Base-by-base conservation (phyloP, 1,140 invertebrate genomes). In the Bombus breviceps region DNA sequence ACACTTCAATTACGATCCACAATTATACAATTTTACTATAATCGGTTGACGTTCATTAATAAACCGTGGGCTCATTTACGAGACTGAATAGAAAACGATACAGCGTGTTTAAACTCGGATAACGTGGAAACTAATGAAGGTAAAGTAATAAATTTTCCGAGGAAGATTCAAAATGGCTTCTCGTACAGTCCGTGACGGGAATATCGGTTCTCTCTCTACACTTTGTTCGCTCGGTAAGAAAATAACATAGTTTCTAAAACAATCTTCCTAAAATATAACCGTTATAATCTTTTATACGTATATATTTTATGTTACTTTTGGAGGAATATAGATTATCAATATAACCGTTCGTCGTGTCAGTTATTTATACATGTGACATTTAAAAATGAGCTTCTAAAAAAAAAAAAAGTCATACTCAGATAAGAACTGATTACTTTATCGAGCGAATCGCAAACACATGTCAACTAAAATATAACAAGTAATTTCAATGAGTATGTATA, bases 21-120 rank as follows among this genome's bases (percentile, higher is more conserved):
- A 32, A 76, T 77, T 59, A 41, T 13, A 34, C 22, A 80, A 69
- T 80, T 80, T 10, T 69, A 64, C 10, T 68, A n/a, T 22, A n/a
- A 59, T 13, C 43, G 32, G 78, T 69, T n/a, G 34, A 71, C n/a
- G 64, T 77, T 78, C 64, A 53, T 83, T 83, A 64, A 76, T 69
- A 71, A 80, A 64, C 83, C 83, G 80, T 80, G 83, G 73, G 68
- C 83, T 80, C 83, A 34, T 85, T 85, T 53, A 25, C 43, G 41
- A 71, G 77, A 43, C 37, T 80, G 68, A 85, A 80, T 85, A 62
- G 68, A 71, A 37, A 80, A 85, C 41, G 76, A 80, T 59, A 85
- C 39, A 41, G 32, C 64, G 66, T 84, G 83, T 84, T 84, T 79
- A 43, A 69, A 79, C 39, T 37, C 34, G 34, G 53, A 62, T 79